phyloP scores from a whole-genome alignment of 2,888 invertebrate species.

The Tryphoninae sp. region DNA sequence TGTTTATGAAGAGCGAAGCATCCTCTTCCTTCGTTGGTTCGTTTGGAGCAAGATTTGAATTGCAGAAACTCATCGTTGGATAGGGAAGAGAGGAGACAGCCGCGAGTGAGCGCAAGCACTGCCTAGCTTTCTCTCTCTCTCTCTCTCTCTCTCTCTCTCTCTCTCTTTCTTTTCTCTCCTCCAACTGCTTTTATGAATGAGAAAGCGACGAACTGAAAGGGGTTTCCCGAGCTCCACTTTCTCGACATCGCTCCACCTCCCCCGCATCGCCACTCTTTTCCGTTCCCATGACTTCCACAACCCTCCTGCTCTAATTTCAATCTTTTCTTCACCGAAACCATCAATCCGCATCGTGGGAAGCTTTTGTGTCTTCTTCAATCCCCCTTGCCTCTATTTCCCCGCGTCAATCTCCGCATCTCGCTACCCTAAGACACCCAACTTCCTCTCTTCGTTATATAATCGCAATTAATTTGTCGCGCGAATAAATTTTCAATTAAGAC shows the following conservation, averaged over 20 bases:
- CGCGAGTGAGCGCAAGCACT: constrained; percentile 28
- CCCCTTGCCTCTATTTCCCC: background rate
- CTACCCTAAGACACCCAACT: background rate
- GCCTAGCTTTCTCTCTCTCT: background rate
- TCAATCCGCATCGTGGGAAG: constrained; percentile 36
- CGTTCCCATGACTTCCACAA: constrained; percentile 36
- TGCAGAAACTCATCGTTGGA: constrained; percentile 58
- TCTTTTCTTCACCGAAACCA: constrained; percentile 43
- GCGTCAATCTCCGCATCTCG: constrained; percentile 4
- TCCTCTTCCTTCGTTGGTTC: constrained; percentile 50
- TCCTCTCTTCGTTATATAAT: too few species aligned
- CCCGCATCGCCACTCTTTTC: background rate
- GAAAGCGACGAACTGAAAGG: constrained; percentile 64
- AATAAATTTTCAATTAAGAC: too few species aligned
- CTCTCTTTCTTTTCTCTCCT: constrained; percentile 13
- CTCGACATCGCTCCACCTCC: constrained; percentile 22
- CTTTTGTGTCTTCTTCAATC: background rate
- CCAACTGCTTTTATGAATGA: constrained; percentile 63
- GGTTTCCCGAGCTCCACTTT: constrained; percentile 57
- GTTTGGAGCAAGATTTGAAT: constrained; percentile 60
- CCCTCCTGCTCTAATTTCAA: constrained; percentile 51
- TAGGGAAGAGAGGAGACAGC: constrained; percentile 23
- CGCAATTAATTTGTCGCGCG: too few species aligned
- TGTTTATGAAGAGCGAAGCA: constrained; percentile 16
- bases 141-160: background rate